phyloP scores from a whole-genome alignment of 2,113 vertebrate species.

The Amblyopsis rosae region DNA sequence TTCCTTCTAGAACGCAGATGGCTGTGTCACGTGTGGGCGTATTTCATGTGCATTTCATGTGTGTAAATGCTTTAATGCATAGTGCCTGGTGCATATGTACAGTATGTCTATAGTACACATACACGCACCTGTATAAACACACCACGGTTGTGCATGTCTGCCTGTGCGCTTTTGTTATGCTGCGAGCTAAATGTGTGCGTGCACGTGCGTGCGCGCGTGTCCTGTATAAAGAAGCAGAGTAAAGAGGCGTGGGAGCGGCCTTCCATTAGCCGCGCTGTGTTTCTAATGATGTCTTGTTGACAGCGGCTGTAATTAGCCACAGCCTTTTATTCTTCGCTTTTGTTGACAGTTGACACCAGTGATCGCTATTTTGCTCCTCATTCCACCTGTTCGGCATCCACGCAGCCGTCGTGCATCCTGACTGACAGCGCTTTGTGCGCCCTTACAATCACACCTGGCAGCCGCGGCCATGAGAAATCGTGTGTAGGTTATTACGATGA shows the following conservation, averaged over 20 bases:
- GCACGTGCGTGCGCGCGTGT: not conserved
- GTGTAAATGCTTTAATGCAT: not conserved
- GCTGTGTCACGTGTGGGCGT: not conserved
- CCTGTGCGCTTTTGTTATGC: not conserved
- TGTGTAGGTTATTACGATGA: slow-evolving; percentile 9
- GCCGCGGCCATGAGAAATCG: slow-evolving; percentile 27
- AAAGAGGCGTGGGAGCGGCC: slow-evolving; percentile 36
- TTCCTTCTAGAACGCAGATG: slow-evolving; percentile 1
- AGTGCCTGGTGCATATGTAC: too few relatives aligned
- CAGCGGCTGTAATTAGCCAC: slow-evolving; percentile 63
- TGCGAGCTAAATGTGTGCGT: too few relatives aligned
- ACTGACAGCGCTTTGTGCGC: slow-evolving; percentile 11
- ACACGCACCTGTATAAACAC: not conserved
- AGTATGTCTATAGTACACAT: not conserved
- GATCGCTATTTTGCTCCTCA: slow-evolving; percentile 44
- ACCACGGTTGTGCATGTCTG: not conserved
- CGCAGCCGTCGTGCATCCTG: slow-evolving; percentile 29
- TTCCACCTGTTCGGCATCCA: slow-evolving; percentile 18
- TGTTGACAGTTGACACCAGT: slow-evolving; percentile 41
- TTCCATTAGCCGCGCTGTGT: slow-evolving; percentile 38
- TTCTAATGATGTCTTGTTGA: slow-evolving; percentile 55
- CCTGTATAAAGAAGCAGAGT: slow-evolving; percentile 11
- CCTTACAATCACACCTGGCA: slow-evolving; percentile 43
- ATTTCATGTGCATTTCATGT: not conserved
- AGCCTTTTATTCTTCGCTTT: slow-evolving; percentile 53